phyloP scores from a whole-genome alignment of 2,113 vertebrate species.

The Prionailurus viverrinus region DNA sequence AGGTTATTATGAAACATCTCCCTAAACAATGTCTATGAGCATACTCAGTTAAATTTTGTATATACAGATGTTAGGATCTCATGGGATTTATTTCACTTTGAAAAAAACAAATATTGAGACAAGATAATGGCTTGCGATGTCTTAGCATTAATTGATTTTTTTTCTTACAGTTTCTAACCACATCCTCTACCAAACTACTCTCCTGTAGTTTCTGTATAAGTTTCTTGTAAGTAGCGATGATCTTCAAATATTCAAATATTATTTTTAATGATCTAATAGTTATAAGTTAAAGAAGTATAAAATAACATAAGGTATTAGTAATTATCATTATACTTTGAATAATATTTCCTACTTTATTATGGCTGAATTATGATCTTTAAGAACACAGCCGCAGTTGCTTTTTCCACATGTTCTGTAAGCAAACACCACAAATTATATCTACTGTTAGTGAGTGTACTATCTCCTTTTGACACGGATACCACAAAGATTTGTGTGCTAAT shows the following conservation, averaged over 20 bases:
- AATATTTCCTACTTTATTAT: background rate
- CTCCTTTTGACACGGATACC: background rate
- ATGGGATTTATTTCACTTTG: background rate
- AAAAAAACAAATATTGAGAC: background rate
- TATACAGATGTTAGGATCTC: background rate
- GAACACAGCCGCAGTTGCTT: background rate
- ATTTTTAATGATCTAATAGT: background rate
- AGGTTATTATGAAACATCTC: background rate
- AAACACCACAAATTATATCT: background rate
- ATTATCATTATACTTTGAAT: background rate
- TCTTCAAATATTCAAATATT: constrained; percentile 31
- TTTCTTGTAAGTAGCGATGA: background rate
- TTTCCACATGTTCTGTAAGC: background rate
- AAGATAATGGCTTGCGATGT: background rate
- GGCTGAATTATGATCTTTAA: background rate
- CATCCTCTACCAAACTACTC: constrained; percentile 25
- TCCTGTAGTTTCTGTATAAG: background rate
- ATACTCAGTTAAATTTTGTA: background rate
- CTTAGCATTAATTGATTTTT: background rate
- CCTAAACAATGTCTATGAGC: background rate
- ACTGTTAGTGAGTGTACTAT: background rate
- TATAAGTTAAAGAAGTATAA: background rate
- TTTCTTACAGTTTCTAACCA: constrained; percentile 37
- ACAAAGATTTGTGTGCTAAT: background rate
- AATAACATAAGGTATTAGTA: background rate